These are phyloP conservation scores for Megatriorchis doriae DNA, from an alignment of 2,113 vertebrate genomes.

Conservation along the genomic window DNA sequence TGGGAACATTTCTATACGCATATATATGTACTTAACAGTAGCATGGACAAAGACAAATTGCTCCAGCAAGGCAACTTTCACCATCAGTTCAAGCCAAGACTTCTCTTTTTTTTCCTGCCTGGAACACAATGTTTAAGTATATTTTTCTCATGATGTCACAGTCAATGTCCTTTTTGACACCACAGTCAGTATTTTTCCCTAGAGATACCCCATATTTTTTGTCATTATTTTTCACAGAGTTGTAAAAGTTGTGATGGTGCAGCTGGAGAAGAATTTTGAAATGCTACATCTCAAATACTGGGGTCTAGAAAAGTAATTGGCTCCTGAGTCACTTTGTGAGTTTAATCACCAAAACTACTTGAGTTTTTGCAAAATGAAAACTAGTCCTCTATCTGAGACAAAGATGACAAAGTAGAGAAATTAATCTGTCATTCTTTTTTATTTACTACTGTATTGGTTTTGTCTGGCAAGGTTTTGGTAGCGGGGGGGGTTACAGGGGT, in stretches of 20 bases:
- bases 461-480: too few relatives aligned
- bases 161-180: not conserved
- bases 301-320: not conserved
- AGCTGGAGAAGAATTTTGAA: not conserved
- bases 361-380: not conserved
- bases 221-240: not conserved
- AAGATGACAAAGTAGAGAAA: not conserved
- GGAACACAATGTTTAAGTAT: not conserved
- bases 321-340: not conserved
- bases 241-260: not conserved
- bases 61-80: not conserved
- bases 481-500: too few relatives aligned
- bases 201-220: not conserved
- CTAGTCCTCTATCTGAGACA: not conserved
- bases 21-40: not conserved
- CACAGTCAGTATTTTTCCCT: not conserved
- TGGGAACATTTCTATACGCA: not conserved
- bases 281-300: not conserved
- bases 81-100: not conserved
- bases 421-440: not conserved
- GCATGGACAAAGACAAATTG: not conserved
- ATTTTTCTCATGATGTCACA: not conserved
- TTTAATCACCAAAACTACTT: not conserved
- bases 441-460: too few relatives aligned
- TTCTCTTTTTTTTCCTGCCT: not conserved